Evolutionary conservation across 2,888 invertebrate genomes (phyloP).

Genomic region (Entomobrya multifasciata): DNA sequence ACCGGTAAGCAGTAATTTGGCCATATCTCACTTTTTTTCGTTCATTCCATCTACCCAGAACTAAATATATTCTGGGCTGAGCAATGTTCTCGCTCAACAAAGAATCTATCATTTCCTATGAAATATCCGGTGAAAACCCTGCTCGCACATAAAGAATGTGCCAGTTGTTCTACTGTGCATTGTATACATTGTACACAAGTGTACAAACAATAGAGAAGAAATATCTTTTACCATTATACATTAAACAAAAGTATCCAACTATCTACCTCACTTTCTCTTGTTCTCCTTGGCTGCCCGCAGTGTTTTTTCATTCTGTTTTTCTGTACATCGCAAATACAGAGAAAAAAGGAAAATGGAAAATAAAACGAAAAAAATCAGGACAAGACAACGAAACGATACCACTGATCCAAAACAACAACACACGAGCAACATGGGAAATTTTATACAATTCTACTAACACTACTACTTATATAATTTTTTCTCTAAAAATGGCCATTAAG

Average conservation of each 20-base stretch:
- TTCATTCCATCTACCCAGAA: slow-evolving; percentile 41
- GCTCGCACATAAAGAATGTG: slow-evolving; percentile 36
- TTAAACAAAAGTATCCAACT: slow-evolving; percentile 28
- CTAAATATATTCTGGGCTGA: too few species aligned
- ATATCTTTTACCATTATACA: slow-evolving; percentile 14
- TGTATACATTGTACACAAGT: neutral
- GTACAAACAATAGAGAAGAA: neutral
- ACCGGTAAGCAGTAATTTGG: slow-evolving; percentile 65
- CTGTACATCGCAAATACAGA: neutral
- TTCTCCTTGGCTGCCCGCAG: slow-evolving; percentile 11
- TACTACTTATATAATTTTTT: neutral
- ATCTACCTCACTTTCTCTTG: slow-evolving; percentile 16
- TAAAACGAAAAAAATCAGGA: slow-evolving; percentile 51
- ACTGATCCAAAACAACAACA: slow-evolving; percentile 37
- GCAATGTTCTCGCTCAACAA: slow-evolving; percentile 30
- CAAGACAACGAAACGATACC: slow-evolving; percentile 50
- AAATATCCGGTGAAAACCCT: slow-evolving; percentile 63
- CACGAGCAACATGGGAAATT: slow-evolving; percentile 37
- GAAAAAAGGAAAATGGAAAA: slow-evolving; percentile 29
- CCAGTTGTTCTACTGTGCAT: slow-evolving; percentile 17
- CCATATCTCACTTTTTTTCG: slow-evolving; percentile 54
- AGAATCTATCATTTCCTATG: slow-evolving; percentile 67
- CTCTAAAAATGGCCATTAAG: slow-evolving; percentile 44
- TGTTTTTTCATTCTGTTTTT: slow-evolving; percentile 30
- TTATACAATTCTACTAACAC: neutral